Base-by-base conservation (phyloP, 2,888 invertebrate genomes). In the Entomobrya multifasciata region DNA sequence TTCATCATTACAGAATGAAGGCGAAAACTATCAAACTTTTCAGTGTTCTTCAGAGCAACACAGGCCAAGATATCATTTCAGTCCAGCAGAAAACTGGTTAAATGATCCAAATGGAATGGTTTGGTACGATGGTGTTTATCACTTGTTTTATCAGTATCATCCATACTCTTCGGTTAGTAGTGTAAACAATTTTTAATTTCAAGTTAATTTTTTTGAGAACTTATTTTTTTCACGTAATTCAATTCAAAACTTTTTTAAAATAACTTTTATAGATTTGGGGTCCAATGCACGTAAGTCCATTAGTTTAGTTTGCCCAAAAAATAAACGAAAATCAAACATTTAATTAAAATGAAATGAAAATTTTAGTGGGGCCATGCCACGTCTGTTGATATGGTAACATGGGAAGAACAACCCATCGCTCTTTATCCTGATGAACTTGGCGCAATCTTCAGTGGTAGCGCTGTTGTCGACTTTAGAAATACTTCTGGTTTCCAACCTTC, bases 41-140 rank as follows among this genome's bases (percentile, higher is more conserved):
- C 80, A 80, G 55, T 82, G 82, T 22, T 41, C 82, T 6, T 60
- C 0, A 13, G 87, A 87, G 17, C 36, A 52, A n/a, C 83, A 88
- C 57, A 83, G 90, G 11, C 89, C 89, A 0, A 82, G 89, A 47
- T 57, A 86, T 20, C 90, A 90, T 70, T 90, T 88, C 79, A 89
- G 89, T 25, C 78, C 86, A 6, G 20, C 44, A 2, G 17, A 17
- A 1, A 74, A 89, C 36, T 94, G 94, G 94, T 93, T 94, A 92
- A 94, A 94, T 90, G 94, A 94, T 81, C 94, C 94, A 0, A 94
- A 94, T 80, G 94, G 94, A 3, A 93, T 94, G 82, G 92, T 93
- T 77, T 86, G 91, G 41, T 93, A 91, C 88, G 90, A 92, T 6
- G 91, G 92, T 0, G 92, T 92, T 22, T 94, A 93, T 88, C 94